Percentiles rank a stretch among this genome's conserved stretches.
Conservation (phyloP, 2,113 vertebrate genomes). For the Girardinichthys multiradiatus region DNA sequence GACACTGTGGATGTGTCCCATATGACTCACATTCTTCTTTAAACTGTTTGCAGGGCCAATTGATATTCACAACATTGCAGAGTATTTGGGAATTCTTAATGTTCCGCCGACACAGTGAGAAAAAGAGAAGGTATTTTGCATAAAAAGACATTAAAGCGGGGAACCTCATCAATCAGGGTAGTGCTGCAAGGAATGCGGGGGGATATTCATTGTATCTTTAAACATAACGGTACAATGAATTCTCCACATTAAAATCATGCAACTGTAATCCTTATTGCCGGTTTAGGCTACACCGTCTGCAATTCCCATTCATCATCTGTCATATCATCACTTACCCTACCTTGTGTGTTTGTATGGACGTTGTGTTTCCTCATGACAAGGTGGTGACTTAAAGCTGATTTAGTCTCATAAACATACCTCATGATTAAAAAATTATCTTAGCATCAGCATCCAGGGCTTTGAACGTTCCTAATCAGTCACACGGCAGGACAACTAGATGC, state of each 20-base stretch:
- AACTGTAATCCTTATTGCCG: constrained; percentile 14
- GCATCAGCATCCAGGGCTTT: constrained; percentile 61
- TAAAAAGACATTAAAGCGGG: constrained; percentile 40
- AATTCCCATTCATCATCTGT: constrained; percentile 42
- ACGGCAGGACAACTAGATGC: constrained; percentile 38
- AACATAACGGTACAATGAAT: constrained; percentile 13
- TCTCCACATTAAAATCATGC: constrained; percentile 32
- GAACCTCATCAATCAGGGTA: constrained; percentile 52
- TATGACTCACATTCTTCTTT: neutral
- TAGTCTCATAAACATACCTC: constrained; percentile 34
- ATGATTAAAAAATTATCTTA: constrained; percentile 71
- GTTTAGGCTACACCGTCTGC: constrained; percentile 30
- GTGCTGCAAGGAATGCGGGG: neutral
- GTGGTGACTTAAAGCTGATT: constrained; percentile 46
- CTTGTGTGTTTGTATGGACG: constrained; percentile 45
- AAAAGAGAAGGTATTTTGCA: constrained; percentile 47
- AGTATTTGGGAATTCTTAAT: constrained; percentile 33
- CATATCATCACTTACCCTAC: constrained; percentile 42
- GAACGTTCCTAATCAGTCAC: constrained; percentile 71
- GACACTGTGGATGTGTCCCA: neutral
- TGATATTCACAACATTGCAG: constrained; percentile 28
- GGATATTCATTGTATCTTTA: constrained; percentile 28
- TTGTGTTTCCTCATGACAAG: constrained; percentile 43
- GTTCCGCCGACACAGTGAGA: constrained; percentile 22
- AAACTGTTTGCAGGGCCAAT: neutral